Conservation (phyloP, 2,888 invertebrate species). For the Piscicola geometra region DNA sequence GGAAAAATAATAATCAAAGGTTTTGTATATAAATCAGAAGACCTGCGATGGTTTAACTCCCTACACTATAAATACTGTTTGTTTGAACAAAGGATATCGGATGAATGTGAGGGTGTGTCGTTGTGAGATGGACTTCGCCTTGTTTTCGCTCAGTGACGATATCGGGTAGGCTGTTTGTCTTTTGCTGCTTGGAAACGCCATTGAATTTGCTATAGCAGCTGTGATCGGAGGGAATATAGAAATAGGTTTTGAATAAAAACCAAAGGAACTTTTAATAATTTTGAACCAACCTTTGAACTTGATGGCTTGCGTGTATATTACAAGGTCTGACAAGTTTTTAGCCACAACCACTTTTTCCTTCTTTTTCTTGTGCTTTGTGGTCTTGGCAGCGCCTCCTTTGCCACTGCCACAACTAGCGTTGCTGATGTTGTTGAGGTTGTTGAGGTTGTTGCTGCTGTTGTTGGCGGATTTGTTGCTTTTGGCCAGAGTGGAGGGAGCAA, state of each 20-base stretch:
- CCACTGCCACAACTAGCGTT: neutral
- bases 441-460: too few species aligned
- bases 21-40: too few species aligned
- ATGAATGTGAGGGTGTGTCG: constrained; percentile 68
- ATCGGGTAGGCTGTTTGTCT: constrained; percentile 76
- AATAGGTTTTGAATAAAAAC: neutral
- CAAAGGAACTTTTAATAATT: neutral
- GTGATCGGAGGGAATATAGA: neutral
- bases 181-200: constrained; percentile 49
- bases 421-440: neutral
- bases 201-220: neutral
- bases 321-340: constrained; percentile 83
- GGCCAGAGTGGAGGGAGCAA: neutral
- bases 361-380: constrained; percentile 29
- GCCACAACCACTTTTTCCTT: constrained; percentile 71
- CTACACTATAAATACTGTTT: too few species aligned
- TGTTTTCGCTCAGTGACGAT: constrained; percentile 84
- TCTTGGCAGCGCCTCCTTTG: neutral
- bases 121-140: constrained; percentile 83
- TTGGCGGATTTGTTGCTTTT: neutral
- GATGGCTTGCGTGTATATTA: constrained; percentile 84
- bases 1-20: too few species aligned
- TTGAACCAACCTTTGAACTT: constrained; percentile 65
- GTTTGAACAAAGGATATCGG: constrained; percentile 54
- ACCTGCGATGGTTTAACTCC: too few species aligned